Percentiles rank a stretch among this genome's conserved stretches.
Evolutionary conservation across 2,113 vertebrate genomes (phyloP).

Genomic region (Hippocampus comes): DNA sequence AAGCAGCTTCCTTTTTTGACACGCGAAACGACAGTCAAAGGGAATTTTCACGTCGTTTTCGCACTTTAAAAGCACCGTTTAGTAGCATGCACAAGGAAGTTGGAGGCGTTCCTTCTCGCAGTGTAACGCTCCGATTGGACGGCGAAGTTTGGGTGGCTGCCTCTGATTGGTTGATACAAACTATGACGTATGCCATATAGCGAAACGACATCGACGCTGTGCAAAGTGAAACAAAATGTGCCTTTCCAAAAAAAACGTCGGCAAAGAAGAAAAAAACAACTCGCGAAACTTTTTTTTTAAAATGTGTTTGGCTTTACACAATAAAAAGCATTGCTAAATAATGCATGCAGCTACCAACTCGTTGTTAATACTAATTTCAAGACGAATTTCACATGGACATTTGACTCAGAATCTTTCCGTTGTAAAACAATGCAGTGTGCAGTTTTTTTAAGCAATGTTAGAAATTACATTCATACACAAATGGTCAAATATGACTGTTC

Average conservation of each 20-base stretch:
- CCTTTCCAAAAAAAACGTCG: not conserved
- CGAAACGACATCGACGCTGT: conserved; percentile 27
- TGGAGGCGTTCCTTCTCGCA: conserved; percentile 49
- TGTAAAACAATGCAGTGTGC: not conserved
- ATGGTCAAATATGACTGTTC: not conserved
- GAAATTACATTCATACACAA: not conserved
- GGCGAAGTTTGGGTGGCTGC: conserved; percentile 66
- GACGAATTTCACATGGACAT: no score
- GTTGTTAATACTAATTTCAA: not conserved
- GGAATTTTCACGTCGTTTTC: accelerated
- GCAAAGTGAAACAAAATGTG: not conserved
- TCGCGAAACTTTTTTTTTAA: no score
- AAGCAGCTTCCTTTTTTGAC: not conserved
- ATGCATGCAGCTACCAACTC: not conserved
- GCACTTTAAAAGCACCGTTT: accelerated
- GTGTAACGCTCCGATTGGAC: conserved; percentile 77
- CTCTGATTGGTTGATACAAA: conserved; percentile 57
- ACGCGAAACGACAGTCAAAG: not conserved
- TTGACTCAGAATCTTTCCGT: no score
- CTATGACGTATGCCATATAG: conserved; percentile 30
- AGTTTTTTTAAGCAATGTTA: not conserved
- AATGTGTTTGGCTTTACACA: not conserved
- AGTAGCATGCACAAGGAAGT: conserved; percentile 39
- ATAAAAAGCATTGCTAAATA: not conserved
- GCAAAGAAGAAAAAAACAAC: not conserved